Evolutionary conservation across 2,797 vertebrate genomes (phyloP), one percentile per base, ranked within the genome.

Genomic region (Poeciliopsis infans): DNA sequence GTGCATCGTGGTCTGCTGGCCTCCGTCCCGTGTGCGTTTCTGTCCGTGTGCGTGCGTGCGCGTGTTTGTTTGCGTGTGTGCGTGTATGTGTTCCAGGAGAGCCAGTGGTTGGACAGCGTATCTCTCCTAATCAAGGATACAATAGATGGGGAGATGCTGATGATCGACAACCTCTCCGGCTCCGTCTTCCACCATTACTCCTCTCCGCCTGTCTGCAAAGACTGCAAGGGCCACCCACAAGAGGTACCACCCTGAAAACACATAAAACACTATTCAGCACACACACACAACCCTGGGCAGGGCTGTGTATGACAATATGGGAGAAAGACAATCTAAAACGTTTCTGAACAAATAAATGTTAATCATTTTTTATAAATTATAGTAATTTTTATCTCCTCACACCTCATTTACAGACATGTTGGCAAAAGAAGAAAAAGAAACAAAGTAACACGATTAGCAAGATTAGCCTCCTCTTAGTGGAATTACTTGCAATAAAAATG

Each of bases 61-160:
- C 55, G 11, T 31, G 57, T 59, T 59, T 59, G 57, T 74, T 70
- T 43, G 74, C 83, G 85, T 53, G 33, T 41, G 64, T 57, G 86
- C 82, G 83, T 83, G 88, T 92, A 83, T 93, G 88, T 93, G 83
- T 97, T 96, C 94, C 97, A 99, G 98, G 98, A 99, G 96, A 99
- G 96, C 95, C 96, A 98, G 95, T 99, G 98, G 98, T 96, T 99
- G 97, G 98, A 99, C 97, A 99, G 98, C 94, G 98, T 99, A 85
- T 99, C 98, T 94, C 97, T 99, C 95, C 97, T 99, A 93, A 99
- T 99, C 96, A 98, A 98, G 96, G 98, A 99, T 94, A 97, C 98
- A 57, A 96, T 99, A 95, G 98, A 99, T 92, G 98, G 97, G 89
- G 98, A 99, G 95, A 97, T 99, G 97, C 96, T 98, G 97, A 98